Base-by-base conservation (phyloP, 2,797 vertebrate genomes). In the Emydoidea blandingii region DNA sequence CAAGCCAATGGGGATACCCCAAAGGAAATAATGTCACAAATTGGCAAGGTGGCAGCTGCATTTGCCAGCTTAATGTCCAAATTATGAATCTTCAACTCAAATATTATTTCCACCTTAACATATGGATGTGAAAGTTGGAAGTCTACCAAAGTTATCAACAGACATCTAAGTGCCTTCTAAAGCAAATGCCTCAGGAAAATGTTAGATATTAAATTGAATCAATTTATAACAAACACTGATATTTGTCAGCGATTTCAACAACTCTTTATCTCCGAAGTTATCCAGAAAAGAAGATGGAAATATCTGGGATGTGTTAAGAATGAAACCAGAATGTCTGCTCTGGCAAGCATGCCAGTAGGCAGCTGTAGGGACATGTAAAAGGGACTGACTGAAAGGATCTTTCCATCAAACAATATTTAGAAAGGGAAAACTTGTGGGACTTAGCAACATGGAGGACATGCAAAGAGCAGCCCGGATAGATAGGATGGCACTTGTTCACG, bases 191-290 rank as follows among this genome's bases (percentile, higher is more conserved):
- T 96, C 80, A 1, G 94, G 96, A 93, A 95, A 95, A 94, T 83
- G 86, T 78, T 87, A 93, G 92, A 91, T 87, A 95, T 94, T 96
- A 94, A 96, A 91, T 92, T 74, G 92, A 97, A 90, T 96, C 94
- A 96, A 92, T 97, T 97, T 97, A 94, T 96, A 97, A 94, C 94
- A 94, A 94, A 96, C 94, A 91, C 93, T 84, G 91, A 95, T 93
- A 93, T 94, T 92, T 81, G 0, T 92, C 88, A 1, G 87, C 1
- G 87, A 96, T 94, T 29, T 91, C 87, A 96, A 96, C 93, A 93
- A 97, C 95, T 62, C 96, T 96, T 97, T 97, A 95, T 97, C 96
- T 97, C 92, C 86, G 91, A 97, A 97, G 96, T 97, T 97, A 96
- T 95, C 94, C 94, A 96, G 94, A 96, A 97, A 96, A 91, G 86